Conservation (phyloP, 1,140 invertebrate genomes). For the Oppia nitens region DNA sequence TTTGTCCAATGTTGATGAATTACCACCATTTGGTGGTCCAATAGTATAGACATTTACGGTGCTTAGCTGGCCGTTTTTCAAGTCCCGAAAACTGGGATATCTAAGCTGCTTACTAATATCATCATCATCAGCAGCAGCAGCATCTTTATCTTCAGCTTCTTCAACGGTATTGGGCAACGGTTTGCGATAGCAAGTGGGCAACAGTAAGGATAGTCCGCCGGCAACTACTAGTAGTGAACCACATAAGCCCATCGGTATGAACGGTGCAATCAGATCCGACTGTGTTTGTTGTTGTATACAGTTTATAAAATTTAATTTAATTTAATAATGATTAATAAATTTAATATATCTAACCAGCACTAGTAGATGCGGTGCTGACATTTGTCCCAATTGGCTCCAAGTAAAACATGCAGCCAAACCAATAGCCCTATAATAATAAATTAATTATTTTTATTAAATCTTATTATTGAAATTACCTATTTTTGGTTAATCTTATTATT, state of each 20-base stretch:
- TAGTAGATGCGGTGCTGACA: conserved; percentile 17
- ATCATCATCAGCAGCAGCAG: neutral
- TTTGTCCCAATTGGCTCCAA: conserved; percentile 15
- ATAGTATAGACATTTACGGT: conserved; percentile 1
- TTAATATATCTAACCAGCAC: conserved; percentile 13
- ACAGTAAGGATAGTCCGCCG: conserved; percentile 16
- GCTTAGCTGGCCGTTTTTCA: neutral
- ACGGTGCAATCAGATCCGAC: conserved; percentile 10
- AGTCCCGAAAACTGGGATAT: conserved; percentile 12
- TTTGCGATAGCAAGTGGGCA: conserved; percentile 13
- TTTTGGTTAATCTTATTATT: no score
- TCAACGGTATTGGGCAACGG: conserved; percentile 19
- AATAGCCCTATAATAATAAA: conserved; percentile 12
- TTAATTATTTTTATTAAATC: neutral
- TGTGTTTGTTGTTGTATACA: no score
- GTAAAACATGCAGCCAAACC: conserved; percentile 18
- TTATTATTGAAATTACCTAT: neutral
- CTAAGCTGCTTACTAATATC: neutral
- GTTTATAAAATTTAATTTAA: no score
- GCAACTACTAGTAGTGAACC: conserved; percentile 19
- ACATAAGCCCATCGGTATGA: conserved; percentile 15
- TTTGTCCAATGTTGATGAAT: neutral
- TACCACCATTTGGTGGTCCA: neutral
- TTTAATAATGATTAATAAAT: no score
- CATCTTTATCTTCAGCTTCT: conserved; percentile 15